phyloP scores from a whole-genome alignment of 2,113 vertebrate species.

The Oncorhynchus masou region DNA sequence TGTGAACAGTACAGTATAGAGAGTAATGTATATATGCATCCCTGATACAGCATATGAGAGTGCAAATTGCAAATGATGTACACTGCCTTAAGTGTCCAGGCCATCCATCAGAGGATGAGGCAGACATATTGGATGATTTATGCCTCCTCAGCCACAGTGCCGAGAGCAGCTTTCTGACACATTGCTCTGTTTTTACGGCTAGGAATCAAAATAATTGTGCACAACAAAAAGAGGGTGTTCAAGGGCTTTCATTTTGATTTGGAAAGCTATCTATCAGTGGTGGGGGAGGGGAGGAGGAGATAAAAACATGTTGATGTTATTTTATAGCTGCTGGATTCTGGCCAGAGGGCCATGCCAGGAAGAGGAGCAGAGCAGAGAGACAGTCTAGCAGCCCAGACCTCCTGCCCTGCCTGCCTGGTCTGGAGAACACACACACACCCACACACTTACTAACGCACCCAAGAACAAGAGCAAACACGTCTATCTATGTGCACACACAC shows the following conservation, averaged over 20 bases:
- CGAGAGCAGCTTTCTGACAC: conserved; percentile 27
- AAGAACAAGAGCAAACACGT: background rate
- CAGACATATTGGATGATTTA: conserved; percentile 47
- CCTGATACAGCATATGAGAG: conserved; percentile 33
- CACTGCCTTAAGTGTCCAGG: conserved; percentile 37
- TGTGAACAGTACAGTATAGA: background rate
- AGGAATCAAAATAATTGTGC: conserved; percentile 46
- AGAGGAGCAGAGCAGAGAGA: background rate
- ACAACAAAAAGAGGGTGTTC: conserved; percentile 42
- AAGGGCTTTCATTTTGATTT: conserved; percentile 42
- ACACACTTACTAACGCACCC: background rate
- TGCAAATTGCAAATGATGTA: conserved; percentile 53
- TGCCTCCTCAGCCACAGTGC: conserved; percentile 31
- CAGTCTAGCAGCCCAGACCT: conserved; percentile 1
- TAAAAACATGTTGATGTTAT: conserved; percentile 50
- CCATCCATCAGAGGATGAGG: conserved; percentile 49
- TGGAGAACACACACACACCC: conserved; percentile 4
- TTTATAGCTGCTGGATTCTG: conserved; percentile 36
- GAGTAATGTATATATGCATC: conserved; percentile 42
- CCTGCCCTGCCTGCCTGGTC: background rate
- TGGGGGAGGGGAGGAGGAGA: conserved; percentile 14
- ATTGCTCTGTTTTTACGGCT: conserved; percentile 18
- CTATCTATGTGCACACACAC: background rate
- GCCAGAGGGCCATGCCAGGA: conserved; percentile 17
- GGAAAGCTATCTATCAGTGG: conserved; percentile 32